Evolutionary conservation across 2,797 vertebrate species (phyloP).

Genomic region (Acridotheres tristis): DNA sequence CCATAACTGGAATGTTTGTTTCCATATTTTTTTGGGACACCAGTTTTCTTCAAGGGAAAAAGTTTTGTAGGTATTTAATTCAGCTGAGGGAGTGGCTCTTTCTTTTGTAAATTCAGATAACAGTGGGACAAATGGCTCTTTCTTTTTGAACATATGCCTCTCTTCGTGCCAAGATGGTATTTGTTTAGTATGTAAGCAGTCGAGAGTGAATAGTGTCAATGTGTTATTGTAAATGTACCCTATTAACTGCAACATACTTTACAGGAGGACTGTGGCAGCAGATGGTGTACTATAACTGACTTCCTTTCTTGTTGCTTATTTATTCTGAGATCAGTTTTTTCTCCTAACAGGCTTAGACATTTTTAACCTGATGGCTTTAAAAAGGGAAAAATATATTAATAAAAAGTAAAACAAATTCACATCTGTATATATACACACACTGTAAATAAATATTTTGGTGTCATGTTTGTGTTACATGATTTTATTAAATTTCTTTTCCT

Average conservation of each 20-base stretch:
- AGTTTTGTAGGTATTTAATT: not conserved
- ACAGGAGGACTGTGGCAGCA: not conserved
- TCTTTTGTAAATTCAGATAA: not conserved
- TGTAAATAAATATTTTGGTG: conserved; percentile 44
- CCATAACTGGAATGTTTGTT: not conserved
- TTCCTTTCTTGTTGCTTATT: not conserved
- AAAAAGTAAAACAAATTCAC: not conserved
- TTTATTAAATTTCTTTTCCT: not conserved
- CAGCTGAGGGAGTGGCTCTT: not conserved
- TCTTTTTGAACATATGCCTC: not conserved
- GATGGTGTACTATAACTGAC: not conserved
- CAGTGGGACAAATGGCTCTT: not conserved
- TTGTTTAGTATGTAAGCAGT: not conserved
- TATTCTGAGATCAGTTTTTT: not conserved
- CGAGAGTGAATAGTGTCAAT: not conserved
- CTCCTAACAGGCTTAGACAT: not conserved
- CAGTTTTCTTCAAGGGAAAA: not conserved
- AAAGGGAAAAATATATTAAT: not conserved
- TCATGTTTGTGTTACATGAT: not conserved
- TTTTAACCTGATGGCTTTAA: not conserved
- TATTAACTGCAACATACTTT: not conserved
- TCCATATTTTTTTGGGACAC: not conserved
- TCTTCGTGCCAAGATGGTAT: not conserved
- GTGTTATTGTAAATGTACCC: not conserved
- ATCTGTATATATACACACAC: not conserved